A percentile compares a stretch with the other conserved stretches of the same genome.
These are phyloP conservation scores for Mustela nigripes DNA, from an alignment of 2,113 vertebrate genomes.

Conservation along the genomic window DNA sequence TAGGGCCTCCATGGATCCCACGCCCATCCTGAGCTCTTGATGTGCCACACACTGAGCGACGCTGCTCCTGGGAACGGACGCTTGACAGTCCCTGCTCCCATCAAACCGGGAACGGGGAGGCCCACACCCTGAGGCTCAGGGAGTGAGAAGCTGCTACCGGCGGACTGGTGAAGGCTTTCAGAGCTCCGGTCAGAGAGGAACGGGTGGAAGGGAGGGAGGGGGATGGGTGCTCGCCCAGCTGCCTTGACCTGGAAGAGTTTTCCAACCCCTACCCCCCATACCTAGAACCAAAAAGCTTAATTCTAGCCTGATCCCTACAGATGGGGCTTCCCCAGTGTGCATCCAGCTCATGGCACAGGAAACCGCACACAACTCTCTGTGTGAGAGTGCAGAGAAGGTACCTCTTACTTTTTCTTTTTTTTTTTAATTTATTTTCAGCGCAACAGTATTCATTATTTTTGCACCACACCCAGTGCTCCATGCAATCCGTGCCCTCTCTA, in stretches of 20 bases:
- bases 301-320: background rate
- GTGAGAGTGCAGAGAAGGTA: background rate
- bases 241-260: background rate
- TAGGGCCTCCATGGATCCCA: background rate
- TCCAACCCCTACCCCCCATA: background rate
- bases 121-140: background rate
- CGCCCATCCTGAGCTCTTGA: background rate
- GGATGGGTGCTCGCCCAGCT: background rate
- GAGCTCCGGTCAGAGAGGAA: background rate
- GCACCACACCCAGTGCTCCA: no score
- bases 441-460: no score
- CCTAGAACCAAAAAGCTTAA: background rate
- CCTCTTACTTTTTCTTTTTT: constrained; percentile 94
- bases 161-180: background rate
- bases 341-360: background rate
- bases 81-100: background rate
- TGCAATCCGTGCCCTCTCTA: no score
- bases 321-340: background rate
- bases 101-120: background rate
- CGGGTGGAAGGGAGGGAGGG: background rate
- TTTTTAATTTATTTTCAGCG: no score
- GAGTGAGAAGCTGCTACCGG: background rate
- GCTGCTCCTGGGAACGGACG: background rate
- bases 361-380: background rate
- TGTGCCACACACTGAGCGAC: background rate